Percentiles rank a stretch among this genome's conserved stretches.
Evolutionary conservation across 2,888 invertebrate genomes (phyloP).

Genomic region (Nesidiocoris tenuis): DNA sequence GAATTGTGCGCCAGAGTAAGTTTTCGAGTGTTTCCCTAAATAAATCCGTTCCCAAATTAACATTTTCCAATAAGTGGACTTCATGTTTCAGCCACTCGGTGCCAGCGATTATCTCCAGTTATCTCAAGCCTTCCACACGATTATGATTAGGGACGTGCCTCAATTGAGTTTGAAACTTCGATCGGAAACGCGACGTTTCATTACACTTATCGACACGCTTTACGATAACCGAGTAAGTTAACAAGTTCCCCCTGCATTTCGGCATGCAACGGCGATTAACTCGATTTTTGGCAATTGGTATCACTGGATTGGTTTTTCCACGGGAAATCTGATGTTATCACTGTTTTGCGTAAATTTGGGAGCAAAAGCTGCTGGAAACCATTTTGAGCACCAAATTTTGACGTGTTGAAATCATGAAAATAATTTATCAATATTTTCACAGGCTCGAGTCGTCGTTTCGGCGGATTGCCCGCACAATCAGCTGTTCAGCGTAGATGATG

Average conservation of each 20-base stretch:
- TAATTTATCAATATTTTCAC: too few species aligned
- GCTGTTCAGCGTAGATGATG: constrained; percentile 63
- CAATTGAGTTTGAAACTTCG: constrained; percentile 73
- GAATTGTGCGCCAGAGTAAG: constrained; percentile 86
- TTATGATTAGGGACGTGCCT: constrained; percentile 87
- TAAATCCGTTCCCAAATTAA: not conserved
- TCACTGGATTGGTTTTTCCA: too few species aligned
- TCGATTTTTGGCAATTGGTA: too few species aligned
- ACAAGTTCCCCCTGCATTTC: too few species aligned
- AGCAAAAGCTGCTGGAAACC: too few species aligned
- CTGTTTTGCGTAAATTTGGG: too few species aligned
- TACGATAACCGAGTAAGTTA: constrained; percentile 86
- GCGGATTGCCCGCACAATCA: constrained; percentile 75
- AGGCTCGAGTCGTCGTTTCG: constrained; percentile 78
- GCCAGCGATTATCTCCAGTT: constrained; percentile 93
- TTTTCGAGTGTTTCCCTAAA: too few species aligned
- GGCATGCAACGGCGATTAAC: too few species aligned
- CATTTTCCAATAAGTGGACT: too few species aligned
- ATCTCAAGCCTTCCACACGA: constrained; percentile 90
- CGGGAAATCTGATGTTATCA: too few species aligned
- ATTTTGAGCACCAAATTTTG: too few species aligned
- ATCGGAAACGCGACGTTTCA: constrained; percentile 91
- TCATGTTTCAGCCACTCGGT: constrained; percentile 81
- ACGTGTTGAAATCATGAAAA: too few species aligned
- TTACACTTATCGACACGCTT: constrained; percentile 93